Percentiles rank a stretch among this genome's conserved stretches.
These are phyloP conservation scores for Odobenus rosmarus DNA, from an alignment of 2,113 vertebrate species.

Conservation along the genomic window DNA sequence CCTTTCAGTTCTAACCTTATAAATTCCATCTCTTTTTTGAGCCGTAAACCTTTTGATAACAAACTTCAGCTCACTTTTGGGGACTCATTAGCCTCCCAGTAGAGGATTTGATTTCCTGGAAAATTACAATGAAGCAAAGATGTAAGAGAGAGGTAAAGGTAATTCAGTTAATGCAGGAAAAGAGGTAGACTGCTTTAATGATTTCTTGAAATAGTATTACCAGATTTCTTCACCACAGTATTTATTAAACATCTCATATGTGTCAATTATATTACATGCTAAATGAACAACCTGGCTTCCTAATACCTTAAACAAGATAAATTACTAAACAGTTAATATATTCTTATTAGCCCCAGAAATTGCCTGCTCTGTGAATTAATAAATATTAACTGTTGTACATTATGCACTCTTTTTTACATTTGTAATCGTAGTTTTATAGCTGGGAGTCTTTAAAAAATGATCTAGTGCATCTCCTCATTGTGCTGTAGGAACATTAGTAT, in stretches of 20 bases:
- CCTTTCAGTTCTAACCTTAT: not conserved
- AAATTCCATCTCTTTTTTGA: not conserved
- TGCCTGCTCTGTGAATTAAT: not conserved
- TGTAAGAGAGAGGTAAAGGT: conserved; percentile 15
- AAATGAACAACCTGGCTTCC: not conserved
- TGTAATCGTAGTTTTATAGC: conserved; percentile 6
- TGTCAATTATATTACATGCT: not conserved
- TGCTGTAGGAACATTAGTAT: not conserved
- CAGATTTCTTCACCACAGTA: conserved; percentile 25
- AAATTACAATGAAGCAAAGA: conserved; percentile 39
- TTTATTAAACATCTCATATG: not conserved
- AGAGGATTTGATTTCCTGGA: conserved; percentile 34
- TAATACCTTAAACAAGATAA: conserved; percentile 41
- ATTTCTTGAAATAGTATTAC: conserved; percentile 48
- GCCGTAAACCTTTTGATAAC: not conserved
- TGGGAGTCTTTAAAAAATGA: not conserved
- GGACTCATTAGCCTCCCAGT: not conserved
- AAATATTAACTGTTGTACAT: not conserved
- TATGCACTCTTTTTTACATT: not conserved
- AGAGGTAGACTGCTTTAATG: not conserved
- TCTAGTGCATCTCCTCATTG: not conserved
- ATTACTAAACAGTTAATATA: not conserved
- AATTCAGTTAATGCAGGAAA: not conserved
- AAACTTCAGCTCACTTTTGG: not conserved
- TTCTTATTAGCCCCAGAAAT: conserved; percentile 10